Evolutionary conservation across 2,113 vertebrate genomes (phyloP).

Genomic region (Recurvirostra avosetta): DNA sequence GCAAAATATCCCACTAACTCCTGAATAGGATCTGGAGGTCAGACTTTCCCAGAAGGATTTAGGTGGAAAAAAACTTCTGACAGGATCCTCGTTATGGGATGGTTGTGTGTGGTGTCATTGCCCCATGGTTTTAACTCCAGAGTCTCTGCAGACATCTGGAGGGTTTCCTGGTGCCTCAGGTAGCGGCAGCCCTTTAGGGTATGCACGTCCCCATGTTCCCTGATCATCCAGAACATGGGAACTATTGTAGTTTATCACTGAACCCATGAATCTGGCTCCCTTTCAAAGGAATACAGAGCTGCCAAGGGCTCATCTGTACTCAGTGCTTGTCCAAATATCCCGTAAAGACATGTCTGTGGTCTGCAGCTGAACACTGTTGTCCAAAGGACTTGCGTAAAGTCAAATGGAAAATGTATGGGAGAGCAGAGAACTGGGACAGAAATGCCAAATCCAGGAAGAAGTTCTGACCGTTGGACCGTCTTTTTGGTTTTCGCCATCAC

Average conservation of each 20-base stretch:
- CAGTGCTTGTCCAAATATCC: background rate
- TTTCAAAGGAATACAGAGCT: background rate
- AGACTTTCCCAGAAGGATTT: background rate
- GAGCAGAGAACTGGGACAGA: background rate
- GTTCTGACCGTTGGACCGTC: background rate
- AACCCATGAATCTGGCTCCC: background rate
- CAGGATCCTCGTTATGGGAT: background rate
- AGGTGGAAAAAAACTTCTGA: background rate
- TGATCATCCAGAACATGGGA: accelerated
- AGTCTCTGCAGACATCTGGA: background rate
- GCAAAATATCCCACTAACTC: background rate
- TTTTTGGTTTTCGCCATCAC: background rate
- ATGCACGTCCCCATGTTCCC: accelerated
- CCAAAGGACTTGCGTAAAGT: background rate
- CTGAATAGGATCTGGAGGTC: background rate
- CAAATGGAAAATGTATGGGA: background rate
- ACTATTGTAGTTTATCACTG: background rate
- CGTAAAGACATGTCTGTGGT: background rate
- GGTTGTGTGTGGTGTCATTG: background rate
- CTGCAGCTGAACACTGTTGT: background rate
- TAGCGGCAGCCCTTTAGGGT: background rate
- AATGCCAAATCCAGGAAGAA: background rate
- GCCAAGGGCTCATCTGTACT: background rate
- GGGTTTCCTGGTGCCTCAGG: background rate
- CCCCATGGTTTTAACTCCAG: background rate